Evolutionary conservation across 1,140 invertebrate genomes (phyloP).

Genomic region (Druon quercuslanigerum): DNA sequence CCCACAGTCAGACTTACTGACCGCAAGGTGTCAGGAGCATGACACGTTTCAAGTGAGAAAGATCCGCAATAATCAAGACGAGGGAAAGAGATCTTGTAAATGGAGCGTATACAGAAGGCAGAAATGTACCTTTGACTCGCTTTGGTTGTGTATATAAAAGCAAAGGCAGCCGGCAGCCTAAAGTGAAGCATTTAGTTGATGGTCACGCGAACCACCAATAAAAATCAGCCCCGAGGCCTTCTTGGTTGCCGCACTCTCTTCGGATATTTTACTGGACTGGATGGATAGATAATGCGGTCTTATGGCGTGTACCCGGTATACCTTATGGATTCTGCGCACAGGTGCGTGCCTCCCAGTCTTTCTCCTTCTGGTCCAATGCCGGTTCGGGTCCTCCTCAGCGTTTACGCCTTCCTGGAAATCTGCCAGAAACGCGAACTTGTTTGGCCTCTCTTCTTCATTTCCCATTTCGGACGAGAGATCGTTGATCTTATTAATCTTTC

Average conservation of each 20-base stretch:
- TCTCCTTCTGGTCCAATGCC: conserved; percentile 25
- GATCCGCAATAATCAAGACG: no score
- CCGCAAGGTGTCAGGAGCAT: no score
- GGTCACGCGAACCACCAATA: conserved; percentile 65
- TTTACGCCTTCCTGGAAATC: conserved; percentile 50
- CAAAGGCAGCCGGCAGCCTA: conserved; percentile 43
- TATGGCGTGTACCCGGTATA: conserved; percentile 18
- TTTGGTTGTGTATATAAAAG: neutral
- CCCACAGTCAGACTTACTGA: no score
- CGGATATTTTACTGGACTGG: conserved; percentile 45
- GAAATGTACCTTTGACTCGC: neutral
- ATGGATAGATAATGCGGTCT: conserved; percentile 58
- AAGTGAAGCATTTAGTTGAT: conserved; percentile 62
- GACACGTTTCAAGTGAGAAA: no score
- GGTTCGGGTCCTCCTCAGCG: conserved; percentile 28
- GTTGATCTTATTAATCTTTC: neutral
- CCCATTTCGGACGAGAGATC: conserved; percentile 31
- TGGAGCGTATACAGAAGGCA: neutral
- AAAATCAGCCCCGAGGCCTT: conserved; percentile 57
- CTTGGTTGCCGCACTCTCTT: conserved; percentile 31
- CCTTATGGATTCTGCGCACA: conserved; percentile 47
- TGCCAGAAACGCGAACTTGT: conserved; percentile 42
- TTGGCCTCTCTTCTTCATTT: conserved; percentile 6
- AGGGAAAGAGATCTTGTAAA: no score
- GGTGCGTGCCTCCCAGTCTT: conserved; percentile 55